A percentile compares a stretch with the other conserved stretches of the same genome.
These are phyloP conservation scores for Urocyon cinereoargenteus DNA, from an alignment of 2,797 vertebrate species.

Conservation along the genomic window DNA sequence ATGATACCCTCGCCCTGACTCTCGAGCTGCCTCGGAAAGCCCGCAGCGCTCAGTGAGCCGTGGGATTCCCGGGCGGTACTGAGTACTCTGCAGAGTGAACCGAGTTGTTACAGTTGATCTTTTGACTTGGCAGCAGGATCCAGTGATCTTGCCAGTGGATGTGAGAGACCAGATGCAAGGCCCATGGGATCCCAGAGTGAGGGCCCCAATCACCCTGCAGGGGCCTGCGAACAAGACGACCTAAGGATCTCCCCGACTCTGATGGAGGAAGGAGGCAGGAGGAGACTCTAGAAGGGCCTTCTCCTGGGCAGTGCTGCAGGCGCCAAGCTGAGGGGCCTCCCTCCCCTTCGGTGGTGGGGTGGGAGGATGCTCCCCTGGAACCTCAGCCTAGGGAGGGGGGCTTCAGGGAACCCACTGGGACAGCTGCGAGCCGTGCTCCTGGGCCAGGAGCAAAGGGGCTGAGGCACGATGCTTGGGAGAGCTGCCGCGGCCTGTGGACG, in stretches of 20 bases:
- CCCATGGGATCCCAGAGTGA: not conserved
- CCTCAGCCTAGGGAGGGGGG: not conserved
- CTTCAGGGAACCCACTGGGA: not conserved
- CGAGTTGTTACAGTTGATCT: not conserved
- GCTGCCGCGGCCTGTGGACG: rapidly evolving
- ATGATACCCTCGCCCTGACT: not conserved
- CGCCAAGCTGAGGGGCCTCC: not conserved
- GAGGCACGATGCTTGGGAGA: not conserved
- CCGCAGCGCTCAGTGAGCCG: not conserved
- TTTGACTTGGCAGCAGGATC: not conserved
- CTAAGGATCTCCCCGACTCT: not conserved
- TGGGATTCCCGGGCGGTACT: not conserved
- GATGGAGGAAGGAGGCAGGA: too few species aligned
- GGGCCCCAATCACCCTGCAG: not conserved
- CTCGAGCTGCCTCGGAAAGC: not conserved
- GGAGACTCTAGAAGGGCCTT: not conserved
- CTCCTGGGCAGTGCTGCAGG: not conserved
- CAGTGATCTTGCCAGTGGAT: too few species aligned
- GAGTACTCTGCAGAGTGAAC: not conserved
- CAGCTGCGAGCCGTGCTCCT: not conserved
- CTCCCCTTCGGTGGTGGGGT: too few species aligned
- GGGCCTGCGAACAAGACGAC: not conserved
- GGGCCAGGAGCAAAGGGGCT: not conserved
- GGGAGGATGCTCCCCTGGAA: not conserved
- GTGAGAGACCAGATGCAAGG: not conserved